A percentile compares a stretch with the other conserved stretches of the same genome.
These are phyloP conservation scores for Pseudeuparius sepicola DNA, from an alignment of 2,888 invertebrate species.

Conservation along the genomic window DNA sequence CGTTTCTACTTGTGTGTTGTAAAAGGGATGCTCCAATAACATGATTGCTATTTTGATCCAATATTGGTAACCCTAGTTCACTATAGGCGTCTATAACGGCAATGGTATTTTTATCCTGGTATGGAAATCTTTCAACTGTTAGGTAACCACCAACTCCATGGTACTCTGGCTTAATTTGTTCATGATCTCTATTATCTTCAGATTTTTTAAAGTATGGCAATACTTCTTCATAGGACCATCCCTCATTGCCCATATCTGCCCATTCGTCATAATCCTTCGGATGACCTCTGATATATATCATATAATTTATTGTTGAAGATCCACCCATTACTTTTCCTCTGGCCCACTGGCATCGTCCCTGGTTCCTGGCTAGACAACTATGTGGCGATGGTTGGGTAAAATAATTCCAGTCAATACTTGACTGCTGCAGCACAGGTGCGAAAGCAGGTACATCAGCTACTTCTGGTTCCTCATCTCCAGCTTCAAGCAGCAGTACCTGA, in stretches of 20 bases:
- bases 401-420: constrained; percentile 63
- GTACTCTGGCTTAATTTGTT: constrained; percentile 43
- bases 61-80: constrained; percentile 49
- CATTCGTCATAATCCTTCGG: constrained; percentile 52
- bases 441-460: constrained; percentile 56
- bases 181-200: constrained; percentile 51
- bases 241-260: constrained; percentile 51
- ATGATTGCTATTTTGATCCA: constrained; percentile 48
- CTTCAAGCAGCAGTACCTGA: constrained; percentile 55
- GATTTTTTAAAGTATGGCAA: constrained; percentile 62
- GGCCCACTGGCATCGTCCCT: constrained; percentile 34
- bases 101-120: constrained; percentile 48
- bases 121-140: constrained; percentile 53
- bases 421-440: constrained; percentile 48
- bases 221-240: constrained; percentile 54
- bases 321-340: constrained; percentile 17
- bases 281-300: constrained; percentile 12
- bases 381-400: constrained; percentile 53
- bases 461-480: constrained; percentile 57
- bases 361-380: constrained; percentile 49
- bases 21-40: constrained; percentile 52
- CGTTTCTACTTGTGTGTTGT: constrained; percentile 53
- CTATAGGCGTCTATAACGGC: constrained; percentile 50
- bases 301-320: constrained; percentile 7
- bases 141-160: constrained; percentile 54